Conservation (phyloP, 2,888 invertebrate species). For the Phyllotreta cruciferae region DNA sequence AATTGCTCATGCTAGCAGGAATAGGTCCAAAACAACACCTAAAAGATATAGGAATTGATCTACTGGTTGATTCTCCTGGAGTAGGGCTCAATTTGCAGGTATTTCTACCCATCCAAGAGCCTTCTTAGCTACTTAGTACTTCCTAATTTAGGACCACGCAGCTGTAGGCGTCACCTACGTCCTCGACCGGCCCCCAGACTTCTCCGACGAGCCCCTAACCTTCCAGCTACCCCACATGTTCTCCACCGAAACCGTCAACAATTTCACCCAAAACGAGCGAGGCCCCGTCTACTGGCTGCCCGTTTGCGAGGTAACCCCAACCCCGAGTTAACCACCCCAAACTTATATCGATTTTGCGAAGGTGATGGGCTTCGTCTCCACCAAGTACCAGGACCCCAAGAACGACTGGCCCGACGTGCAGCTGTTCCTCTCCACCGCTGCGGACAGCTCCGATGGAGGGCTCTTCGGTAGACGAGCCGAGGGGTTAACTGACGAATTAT, state of each 20-base stretch:
- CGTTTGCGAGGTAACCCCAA: slow-evolving; percentile 69
- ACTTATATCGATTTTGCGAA: slow-evolving; percentile 17
- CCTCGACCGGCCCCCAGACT: slow-evolving; percentile 69
- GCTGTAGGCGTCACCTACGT: slow-evolving; percentile 79
- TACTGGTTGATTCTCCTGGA: slow-evolving; percentile 70
- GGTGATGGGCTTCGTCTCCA: slow-evolving; percentile 61
- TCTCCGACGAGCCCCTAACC: slow-evolving; percentile 62
- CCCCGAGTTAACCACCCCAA: not conserved
- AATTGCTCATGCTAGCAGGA: slow-evolving; percentile 86
- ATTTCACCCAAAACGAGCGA: slow-evolving; percentile 67
- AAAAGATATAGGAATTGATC: slow-evolving; percentile 66
- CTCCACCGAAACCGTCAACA: slow-evolving; percentile 67
- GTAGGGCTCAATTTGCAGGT: slow-evolving; percentile 75
- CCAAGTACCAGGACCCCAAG: slow-evolving; percentile 70
- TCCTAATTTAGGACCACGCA: slow-evolving; percentile 74
- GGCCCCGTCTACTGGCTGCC: slow-evolving; percentile 80
- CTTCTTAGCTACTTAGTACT: no score
- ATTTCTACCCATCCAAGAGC: no score
- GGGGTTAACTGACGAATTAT: slow-evolving; percentile 72
- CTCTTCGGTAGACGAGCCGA: slow-evolving; percentile 73
- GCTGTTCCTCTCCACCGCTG: slow-evolving; percentile 73
- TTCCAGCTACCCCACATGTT: slow-evolving; percentile 73
- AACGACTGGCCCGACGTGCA: slow-evolving; percentile 84
- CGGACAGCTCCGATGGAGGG: slow-evolving; percentile 81
- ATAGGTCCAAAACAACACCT: slow-evolving; percentile 74